Evolutionary conservation across 2,888 invertebrate species (phyloP).

Genomic region (Parnassius apollo): DNA sequence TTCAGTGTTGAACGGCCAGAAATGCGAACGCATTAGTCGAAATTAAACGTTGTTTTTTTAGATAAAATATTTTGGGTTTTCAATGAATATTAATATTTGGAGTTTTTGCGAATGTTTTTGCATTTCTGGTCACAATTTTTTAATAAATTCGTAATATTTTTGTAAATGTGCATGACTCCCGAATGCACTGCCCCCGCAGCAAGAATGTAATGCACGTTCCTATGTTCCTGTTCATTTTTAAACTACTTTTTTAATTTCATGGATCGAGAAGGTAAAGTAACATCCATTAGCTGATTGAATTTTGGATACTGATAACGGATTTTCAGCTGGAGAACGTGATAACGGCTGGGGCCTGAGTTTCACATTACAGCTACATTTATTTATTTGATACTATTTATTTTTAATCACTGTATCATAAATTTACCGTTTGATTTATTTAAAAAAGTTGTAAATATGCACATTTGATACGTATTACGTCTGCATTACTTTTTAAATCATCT

Average conservation of each 20-base stretch:
- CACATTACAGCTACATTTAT: too few relatives aligned
- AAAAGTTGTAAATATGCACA: too few relatives aligned
- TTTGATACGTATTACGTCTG: too few relatives aligned
- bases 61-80: constrained; percentile 14
- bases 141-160: constrained; percentile 38
- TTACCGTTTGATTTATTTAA: too few relatives aligned
- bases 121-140: constrained; percentile 43
- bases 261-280: constrained; percentile 60
- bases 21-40: constrained; percentile 16
- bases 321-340: constrained; percentile 21
- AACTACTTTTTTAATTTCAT: constrained; percentile 53
- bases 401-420: too few relatives aligned
- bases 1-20: constrained; percentile 35
- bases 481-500: too few relatives aligned
- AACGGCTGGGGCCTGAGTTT: constrained; percentile 6
- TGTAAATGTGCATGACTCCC: constrained; percentile 75
- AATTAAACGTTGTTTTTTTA: constrained; percentile 6
- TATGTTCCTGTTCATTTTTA: constrained; percentile 50
- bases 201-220: constrained; percentile 76
- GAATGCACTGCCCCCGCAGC: constrained; percentile 73
- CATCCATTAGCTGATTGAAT: constrained; percentile 71
- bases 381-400: too few relatives aligned
- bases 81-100: background rate
- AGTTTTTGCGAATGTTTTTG: constrained; percentile 13
- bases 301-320: constrained; percentile 49